Evolutionary conservation across 1,140 invertebrate species (phyloP).

Genomic region (Ditylenchus dipsaci): DNA sequence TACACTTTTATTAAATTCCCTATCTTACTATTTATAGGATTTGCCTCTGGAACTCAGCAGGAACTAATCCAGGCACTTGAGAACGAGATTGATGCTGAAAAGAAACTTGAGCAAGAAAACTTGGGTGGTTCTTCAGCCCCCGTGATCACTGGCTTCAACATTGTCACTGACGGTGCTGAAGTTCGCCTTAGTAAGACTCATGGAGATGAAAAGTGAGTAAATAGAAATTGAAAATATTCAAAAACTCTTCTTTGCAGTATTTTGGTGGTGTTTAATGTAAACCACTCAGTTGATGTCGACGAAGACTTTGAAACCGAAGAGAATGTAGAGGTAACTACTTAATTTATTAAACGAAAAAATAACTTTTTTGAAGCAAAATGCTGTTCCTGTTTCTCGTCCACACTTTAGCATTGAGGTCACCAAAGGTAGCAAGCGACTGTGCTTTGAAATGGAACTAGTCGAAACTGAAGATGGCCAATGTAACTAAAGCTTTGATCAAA

Average conservation of each 20-base stretch:
- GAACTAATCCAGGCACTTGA: conserved; percentile 47
- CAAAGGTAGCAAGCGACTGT: conserved; percentile 49
- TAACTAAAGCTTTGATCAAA: conserved; percentile 13
- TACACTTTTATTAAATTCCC: no score
- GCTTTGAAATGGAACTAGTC: conserved; percentile 51
- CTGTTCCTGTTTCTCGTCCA: conserved; percentile 43
- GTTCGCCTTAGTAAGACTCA: conserved; percentile 53
- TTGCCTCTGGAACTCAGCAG: conserved; percentile 21
- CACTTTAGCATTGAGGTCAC: conserved; percentile 52
- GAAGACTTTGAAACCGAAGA: conserved; percentile 43
- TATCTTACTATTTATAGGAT: not conserved
- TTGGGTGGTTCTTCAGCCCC: conserved; percentile 48
- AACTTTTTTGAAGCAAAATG: conserved; percentile 15
- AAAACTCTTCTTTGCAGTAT: conserved; percentile 39
- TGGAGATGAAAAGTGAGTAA: conserved; percentile 43
- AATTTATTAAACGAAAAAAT: not conserved
- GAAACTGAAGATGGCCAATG: conserved; percentile 44
- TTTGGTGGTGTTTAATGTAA: conserved; percentile 55
- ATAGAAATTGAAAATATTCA: not conserved
- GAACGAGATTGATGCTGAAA: conserved; percentile 54
- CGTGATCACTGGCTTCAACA: conserved; percentile 46
- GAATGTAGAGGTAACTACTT: not conserved
- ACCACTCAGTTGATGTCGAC: conserved; percentile 53
- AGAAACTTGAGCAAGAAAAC: conserved; percentile 49
- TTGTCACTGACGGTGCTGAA: conserved; percentile 53